These are phyloP conservation scores for Aramus guarauna DNA, from an alignment of 2,113 vertebrate genomes.

Conservation along the genomic window DNA sequence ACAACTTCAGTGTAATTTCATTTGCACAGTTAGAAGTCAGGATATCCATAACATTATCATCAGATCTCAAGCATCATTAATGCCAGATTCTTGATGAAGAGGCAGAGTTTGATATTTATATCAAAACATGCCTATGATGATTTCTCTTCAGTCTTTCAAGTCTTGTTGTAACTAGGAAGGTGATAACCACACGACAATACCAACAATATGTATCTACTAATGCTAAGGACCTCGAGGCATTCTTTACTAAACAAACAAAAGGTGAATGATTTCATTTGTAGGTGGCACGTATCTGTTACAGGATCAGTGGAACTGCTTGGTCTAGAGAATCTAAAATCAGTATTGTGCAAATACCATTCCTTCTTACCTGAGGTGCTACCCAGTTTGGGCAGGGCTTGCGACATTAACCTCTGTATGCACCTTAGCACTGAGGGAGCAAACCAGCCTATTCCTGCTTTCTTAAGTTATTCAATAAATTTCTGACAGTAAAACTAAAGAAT, in stretches of 20 bases:
- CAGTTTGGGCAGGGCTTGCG: background rate
- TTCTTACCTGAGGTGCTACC: accelerated
- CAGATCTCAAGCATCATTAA: background rate
- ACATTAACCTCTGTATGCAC: background rate
- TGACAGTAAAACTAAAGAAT: background rate
- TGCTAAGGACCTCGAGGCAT: background rate
- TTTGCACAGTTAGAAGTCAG: background rate
- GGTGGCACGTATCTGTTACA: background rate
- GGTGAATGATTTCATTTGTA: background rate
- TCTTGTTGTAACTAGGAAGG: background rate
- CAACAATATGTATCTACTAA: background rate
- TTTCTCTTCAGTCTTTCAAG: background rate
- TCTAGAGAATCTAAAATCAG: background rate
- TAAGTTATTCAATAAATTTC: background rate
- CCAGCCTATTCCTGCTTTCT: background rate
- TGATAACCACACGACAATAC: background rate
- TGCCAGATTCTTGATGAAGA: background rate
- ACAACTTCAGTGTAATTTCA: background rate
- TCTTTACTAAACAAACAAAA: background rate
- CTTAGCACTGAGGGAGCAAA: background rate
- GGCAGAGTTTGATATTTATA: background rate
- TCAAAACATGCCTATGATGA: background rate
- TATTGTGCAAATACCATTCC: background rate
- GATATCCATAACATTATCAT: background rate
- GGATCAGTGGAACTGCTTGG: background rate